Evolutionary conservation across 2,113 vertebrate species (phyloP), one percentile per base, ranked within the genome.

Genomic region (Tympanuchus pallidicinctus): DNA sequence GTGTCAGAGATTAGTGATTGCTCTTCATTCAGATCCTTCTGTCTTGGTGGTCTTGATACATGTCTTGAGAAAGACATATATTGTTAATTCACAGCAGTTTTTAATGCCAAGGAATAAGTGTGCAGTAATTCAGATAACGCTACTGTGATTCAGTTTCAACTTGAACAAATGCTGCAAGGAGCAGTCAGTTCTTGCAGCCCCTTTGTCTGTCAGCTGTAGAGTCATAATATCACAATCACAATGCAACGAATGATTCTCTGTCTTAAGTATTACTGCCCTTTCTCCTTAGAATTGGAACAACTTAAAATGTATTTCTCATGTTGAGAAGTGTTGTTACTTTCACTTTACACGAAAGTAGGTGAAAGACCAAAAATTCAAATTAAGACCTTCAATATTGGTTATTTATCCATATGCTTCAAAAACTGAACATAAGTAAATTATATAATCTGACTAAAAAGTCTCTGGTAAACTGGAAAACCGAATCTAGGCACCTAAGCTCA

Each of bases 1-100:
- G 61, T 95, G 93, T 93, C 90, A 92, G 90, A 93, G 85, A 86
- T 79, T 45, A 81, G 57, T 48, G 89, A 88, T 86, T 83, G 88
- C 40, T 22, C 63, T 45, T 60, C 66, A 57, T 63, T 60, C 70
- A 76, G 80, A 90, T 84, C 57, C 80, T 18, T 12, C 88, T 75
- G n/a, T 88, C 92, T 66, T 94, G 95, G 96, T 97, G 95, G 95
- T 96, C 52, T 54, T 27, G 15, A 54, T 54, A 54, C 52, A 54
- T 16, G 52, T 54, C 95, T 95, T 88, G 66, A 83, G 70, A 71
- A 92, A 88, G 94, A 22, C 66, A 43, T 91, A 82, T 54, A 74
- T 72, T 92, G 91, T 90, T 32, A 94, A 86, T 64, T 91, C 93
- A 88, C 54, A 69, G 70, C 80, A 70, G 36, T 50, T 78, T 93